Evolutionary conservation across 2,113 vertebrate genomes (phyloP).

Genomic region (Salvelinus fontinalis): DNA sequence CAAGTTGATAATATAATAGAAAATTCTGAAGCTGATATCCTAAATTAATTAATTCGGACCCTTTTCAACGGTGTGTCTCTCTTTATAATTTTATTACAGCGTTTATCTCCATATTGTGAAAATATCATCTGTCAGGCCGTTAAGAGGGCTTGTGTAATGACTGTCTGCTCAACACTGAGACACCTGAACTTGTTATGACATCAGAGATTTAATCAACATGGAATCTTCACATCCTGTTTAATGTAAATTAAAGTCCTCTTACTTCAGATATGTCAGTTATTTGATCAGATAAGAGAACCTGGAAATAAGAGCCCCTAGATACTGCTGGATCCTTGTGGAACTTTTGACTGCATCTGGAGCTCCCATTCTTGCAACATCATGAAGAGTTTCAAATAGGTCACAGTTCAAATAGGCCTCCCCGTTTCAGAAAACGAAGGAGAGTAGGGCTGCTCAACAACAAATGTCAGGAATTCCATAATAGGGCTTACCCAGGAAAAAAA

Average conservation of each 20-base stretch:
- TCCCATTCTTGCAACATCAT: not conserved
- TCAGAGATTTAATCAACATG: slow-evolving; percentile 18
- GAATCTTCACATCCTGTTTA: slow-evolving; percentile 36
- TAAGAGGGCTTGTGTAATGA: slow-evolving; percentile 34
- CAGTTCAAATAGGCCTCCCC: too few species aligned
- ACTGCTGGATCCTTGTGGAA: not conserved
- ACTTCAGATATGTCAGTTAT: slow-evolving; percentile 4
- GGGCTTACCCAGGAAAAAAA: too few species aligned
- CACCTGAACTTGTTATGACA: slow-evolving; percentile 15
- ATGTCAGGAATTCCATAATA: too few species aligned
- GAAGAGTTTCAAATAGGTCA: too few species aligned
- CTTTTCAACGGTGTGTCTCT: slow-evolving; percentile 6
- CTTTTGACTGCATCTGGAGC: not conserved
- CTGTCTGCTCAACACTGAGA: slow-evolving; percentile 43
- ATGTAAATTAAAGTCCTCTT: slow-evolving; percentile 27
- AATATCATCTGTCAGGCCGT: slow-evolving; percentile 24
- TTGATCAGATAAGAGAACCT: slow-evolving; percentile 6
- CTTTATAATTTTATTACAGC: slow-evolving; percentile 28
- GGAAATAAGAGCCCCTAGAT: not conserved
- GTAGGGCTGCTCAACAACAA: too few species aligned
- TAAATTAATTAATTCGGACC: slow-evolving; percentile 18
- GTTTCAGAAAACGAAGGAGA: too few species aligned
- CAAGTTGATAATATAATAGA: slow-evolving; percentile 4
- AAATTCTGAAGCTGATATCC: not conserved
- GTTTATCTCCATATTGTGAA: slow-evolving; percentile 28